A percentile compares a stretch with the other conserved stretches of the same genome.
phyloP scores from a whole-genome alignment of 2,888 invertebrate genomes.

The Acholoe squamosa region DNA sequence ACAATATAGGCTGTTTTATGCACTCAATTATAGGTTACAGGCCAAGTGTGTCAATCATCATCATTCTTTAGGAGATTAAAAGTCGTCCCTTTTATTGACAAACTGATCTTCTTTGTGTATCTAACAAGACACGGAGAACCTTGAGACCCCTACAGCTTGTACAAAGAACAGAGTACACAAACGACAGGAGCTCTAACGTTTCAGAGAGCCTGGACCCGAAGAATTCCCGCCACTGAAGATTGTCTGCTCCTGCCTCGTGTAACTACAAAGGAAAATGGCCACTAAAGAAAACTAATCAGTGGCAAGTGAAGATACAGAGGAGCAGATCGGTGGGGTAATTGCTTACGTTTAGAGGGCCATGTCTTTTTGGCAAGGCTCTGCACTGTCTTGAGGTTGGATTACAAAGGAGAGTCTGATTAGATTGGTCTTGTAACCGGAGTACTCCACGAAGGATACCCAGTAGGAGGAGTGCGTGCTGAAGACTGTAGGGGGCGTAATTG shows the following conservation, averaged over 20 bases:
- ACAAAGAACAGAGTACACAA: not conserved
- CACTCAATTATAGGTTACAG: not conserved
- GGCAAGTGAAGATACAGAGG: not conserved
- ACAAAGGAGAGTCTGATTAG: not conserved
- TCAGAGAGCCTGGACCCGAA: not conserved
- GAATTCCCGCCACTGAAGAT: not conserved
- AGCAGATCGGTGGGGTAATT: not conserved
- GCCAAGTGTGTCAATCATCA: not conserved
- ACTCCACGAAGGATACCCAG: not conserved
- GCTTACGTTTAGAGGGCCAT: not conserved
- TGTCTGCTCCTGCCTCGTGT: not conserved
- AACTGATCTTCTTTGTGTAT: not conserved
- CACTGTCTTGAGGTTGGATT: slow-evolving; percentile 1
- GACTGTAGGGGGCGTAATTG: not conserved
- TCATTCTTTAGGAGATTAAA: no score
- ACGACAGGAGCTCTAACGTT: not conserved
- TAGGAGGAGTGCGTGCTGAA: not conserved
- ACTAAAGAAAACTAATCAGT: slow-evolving; percentile 28
- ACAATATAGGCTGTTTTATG: no score
- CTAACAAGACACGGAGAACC: not conserved
- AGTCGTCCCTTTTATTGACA: not conserved
- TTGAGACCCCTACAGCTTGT: not conserved
- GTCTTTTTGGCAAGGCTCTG: not conserved
- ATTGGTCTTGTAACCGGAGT: not conserved
- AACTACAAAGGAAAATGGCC: slow-evolving; percentile 1